A percentile compares a stretch with the other conserved stretches of the same genome.
Conservation (phyloP, 2,888 invertebrate species). For the Tricholauxania praeusta region DNA sequence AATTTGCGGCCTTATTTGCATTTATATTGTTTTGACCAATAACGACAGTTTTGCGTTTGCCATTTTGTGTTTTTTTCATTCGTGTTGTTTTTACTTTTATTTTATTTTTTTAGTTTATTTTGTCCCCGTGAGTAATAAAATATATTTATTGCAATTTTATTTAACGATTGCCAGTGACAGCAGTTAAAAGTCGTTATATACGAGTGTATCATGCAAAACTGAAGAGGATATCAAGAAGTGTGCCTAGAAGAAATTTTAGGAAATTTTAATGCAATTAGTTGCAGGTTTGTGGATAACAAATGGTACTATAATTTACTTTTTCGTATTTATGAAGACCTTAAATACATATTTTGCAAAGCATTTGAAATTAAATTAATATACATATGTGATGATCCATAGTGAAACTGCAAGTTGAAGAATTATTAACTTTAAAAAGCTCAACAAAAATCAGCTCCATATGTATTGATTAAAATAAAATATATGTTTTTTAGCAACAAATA, state of each 20-base stretch:
- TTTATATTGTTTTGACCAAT: constrained; percentile 46
- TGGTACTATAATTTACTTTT: too few species aligned
- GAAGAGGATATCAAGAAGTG: not conserved
- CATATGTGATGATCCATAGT: too few species aligned
- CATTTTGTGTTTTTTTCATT: not conserved
- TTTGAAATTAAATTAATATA: too few species aligned
- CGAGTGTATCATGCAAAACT: too few species aligned
- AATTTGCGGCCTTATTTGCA: constrained; percentile 45
- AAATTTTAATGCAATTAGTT: constrained; percentile 14
- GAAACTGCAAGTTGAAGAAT: too few species aligned
- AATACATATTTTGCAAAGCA: too few species aligned
- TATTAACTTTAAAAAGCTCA: too few species aligned
- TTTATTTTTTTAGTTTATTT: not conserved
- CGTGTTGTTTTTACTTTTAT: not conserved
- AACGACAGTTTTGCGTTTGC: constrained; percentile 33
- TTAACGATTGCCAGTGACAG: constrained; percentile 33
- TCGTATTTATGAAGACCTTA: too few species aligned
- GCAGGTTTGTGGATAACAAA: not conserved
- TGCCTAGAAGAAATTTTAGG: not conserved
- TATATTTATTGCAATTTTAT: constrained; percentile 33
- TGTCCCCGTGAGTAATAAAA: constrained; percentile 29
- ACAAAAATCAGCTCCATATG: too few species aligned
- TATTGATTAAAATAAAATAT: too few species aligned
- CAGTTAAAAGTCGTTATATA: constrained; percentile 24
- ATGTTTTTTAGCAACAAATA: too few species aligned